phyloP scores from a whole-genome alignment of 2,113 vertebrate genomes.

The Heteronetta atricapilla region DNA sequence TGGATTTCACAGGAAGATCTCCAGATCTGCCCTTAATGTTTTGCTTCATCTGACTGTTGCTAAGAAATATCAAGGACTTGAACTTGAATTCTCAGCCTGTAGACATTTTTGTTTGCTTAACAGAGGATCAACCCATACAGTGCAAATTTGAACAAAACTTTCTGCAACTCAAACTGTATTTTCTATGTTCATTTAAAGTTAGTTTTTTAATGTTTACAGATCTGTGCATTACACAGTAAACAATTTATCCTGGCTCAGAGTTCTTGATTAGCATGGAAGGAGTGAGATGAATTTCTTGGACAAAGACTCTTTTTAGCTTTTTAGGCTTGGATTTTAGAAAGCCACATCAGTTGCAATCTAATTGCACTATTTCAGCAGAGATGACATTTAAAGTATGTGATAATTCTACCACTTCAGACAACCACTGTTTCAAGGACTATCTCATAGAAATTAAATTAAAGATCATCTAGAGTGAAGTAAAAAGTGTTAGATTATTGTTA shows the following conservation, averaged over 20 bases:
- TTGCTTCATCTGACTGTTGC: constrained; percentile 19
- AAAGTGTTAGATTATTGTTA: not conserved
- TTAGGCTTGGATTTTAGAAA: constrained; percentile 38
- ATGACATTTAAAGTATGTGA: constrained; percentile 66
- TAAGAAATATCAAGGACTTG: constrained; percentile 34
- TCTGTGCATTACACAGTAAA: not conserved
- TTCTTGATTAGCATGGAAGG: not conserved
- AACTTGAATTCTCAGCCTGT: constrained; percentile 36
- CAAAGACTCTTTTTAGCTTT: constrained; percentile 11
- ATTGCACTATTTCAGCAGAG: constrained; percentile 45
- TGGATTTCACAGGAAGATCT: constrained; percentile 6
- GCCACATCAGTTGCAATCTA: constrained; percentile 51
- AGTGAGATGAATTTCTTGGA: constrained; percentile 2
- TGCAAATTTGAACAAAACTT: constrained; percentile 27
- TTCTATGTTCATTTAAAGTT: not conserved
- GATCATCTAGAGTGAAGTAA: constrained; percentile 23
- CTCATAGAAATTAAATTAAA: constrained; percentile 40
- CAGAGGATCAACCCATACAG: not conserved
- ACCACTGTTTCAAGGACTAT: constrained; percentile 41
- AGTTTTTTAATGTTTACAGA: not conserved
- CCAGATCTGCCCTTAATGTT: constrained; percentile 34
- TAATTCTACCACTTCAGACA: constrained; percentile 64
- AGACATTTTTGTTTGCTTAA: constrained; percentile 44
- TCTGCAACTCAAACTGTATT: not conserved
- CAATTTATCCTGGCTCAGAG: not conserved